Percentiles rank a stretch among this genome's conserved stretches.
These are phyloP conservation scores for Melanophora roralis DNA, from an alignment of 2,888 invertebrate genomes.

Conservation along the genomic window DNA sequence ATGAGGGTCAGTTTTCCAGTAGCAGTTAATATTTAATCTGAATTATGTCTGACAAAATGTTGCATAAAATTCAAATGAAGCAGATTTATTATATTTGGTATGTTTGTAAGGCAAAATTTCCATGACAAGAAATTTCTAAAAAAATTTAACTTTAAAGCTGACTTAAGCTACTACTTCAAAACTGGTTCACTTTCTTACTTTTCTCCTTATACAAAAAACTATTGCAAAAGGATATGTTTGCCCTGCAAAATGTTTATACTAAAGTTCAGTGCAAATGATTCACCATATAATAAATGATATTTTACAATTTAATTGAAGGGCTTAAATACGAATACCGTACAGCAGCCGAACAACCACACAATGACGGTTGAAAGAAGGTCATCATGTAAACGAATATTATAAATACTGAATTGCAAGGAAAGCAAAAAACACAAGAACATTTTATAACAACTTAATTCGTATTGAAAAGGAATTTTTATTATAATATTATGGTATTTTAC, in stretches of 20 bases:
- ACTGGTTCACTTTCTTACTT: too few species aligned
- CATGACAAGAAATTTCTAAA: too few species aligned
- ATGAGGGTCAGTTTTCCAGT: too few species aligned
- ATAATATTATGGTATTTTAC: constrained; percentile 51
- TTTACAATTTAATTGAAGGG: constrained; percentile 59
- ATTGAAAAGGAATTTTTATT: constrained; percentile 34
- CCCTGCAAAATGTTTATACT: constrained; percentile 46
- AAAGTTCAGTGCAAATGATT: constrained; percentile 42
- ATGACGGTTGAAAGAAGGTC: neutral
- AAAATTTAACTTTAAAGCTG: too few species aligned
- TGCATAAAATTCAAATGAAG: too few species aligned
- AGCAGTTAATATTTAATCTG: too few species aligned
- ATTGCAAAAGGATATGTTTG: neutral
- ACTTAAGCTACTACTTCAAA: too few species aligned
- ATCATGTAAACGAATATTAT: constrained; percentile 23
- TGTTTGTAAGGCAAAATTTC: too few species aligned
- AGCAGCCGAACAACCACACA: constrained; percentile 4
- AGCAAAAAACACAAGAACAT: neutral
- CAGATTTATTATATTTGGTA: too few species aligned
- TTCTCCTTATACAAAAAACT: too few species aligned
- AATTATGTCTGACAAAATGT: too few species aligned
- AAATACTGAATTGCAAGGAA: constrained; percentile 1
- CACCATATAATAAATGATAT: constrained; percentile 53
- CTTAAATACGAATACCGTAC: constrained; percentile 1
- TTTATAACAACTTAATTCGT: constrained; percentile 45